Evolutionary conservation across 2,888 invertebrate genomes (phyloP).

Genomic region (Ichneumon xanthorius): DNA sequence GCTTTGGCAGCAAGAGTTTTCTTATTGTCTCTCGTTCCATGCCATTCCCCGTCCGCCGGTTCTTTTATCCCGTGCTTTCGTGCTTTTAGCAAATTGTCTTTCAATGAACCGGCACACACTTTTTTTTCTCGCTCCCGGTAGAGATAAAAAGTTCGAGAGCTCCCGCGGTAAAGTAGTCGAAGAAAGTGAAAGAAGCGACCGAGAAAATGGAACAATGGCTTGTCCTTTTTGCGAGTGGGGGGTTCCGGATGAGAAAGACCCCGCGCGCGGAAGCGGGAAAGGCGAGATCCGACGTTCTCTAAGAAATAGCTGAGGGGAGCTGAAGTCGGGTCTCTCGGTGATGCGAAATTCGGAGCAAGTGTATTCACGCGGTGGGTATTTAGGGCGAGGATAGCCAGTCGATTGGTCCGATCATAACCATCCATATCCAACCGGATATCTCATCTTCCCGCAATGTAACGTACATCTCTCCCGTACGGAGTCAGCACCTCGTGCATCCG

Average conservation of each 20-base stretch:
- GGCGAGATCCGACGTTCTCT: not conserved
- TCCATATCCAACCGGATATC: constrained; percentile 32
- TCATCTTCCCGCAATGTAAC: constrained; percentile 13
- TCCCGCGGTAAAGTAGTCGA: constrained; percentile 25
- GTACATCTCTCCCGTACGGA: constrained; percentile 11
- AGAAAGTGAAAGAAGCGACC: constrained; percentile 39
- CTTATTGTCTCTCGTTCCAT: constrained; percentile 31
- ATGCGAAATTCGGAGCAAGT: not conserved
- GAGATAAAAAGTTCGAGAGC: constrained; percentile 17
- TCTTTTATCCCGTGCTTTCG: constrained; percentile 48
- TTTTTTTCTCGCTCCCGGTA: constrained; percentile 3
- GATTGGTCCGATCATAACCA: constrained; percentile 37
- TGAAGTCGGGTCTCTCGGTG: not conserved
- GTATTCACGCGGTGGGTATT: constrained; percentile 12
- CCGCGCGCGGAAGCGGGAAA: not conserved
- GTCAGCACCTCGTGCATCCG: constrained; percentile 46
- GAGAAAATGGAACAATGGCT: constrained; percentile 28
- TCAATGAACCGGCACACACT: constrained; percentile 55
- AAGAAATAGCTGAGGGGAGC: constrained; percentile 16
- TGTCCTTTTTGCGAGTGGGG: not conserved
- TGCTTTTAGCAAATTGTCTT: constrained; percentile 73
- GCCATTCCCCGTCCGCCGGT: constrained; percentile 9
- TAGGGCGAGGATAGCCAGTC: not conserved
- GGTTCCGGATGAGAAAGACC: constrained; percentile 5
- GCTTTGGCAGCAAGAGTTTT: constrained; percentile 23